These are phyloP conservation scores for Hylyphantes graminicola DNA, from an alignment of 1,140 invertebrate genomes.

Conservation along the genomic window DNA sequence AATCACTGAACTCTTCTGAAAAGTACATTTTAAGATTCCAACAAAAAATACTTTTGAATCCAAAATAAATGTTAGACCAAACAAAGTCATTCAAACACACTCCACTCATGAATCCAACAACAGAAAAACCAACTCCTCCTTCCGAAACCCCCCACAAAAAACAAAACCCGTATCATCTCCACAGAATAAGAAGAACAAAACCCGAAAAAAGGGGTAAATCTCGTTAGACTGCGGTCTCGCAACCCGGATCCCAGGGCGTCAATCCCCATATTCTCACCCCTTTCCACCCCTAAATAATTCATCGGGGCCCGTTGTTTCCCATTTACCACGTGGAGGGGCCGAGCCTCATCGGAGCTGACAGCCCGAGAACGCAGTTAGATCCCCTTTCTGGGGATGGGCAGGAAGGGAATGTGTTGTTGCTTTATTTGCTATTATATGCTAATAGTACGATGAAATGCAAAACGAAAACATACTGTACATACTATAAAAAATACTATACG, in stretches of 20 bases:
- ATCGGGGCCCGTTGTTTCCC: slow-evolving; percentile 30
- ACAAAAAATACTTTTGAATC: no score
- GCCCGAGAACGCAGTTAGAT: slow-evolving; percentile 25
- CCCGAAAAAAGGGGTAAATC: slow-evolving; percentile 27
- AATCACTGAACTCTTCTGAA: no score
- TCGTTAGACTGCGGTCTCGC: slow-evolving; percentile 29
- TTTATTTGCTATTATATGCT: no score
- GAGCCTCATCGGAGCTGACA: slow-evolving; percentile 25
- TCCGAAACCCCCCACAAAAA: background rate
- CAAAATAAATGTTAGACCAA: no score
- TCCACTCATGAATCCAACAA: no score
- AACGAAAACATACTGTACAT: no score
- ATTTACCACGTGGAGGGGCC: slow-evolving; percentile 12
- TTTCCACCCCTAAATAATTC: slow-evolving; percentile 36
- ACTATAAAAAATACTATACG: no score
- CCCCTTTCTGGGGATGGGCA: background rate
- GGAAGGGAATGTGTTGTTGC: no score
- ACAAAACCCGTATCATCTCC: slow-evolving; percentile 1
- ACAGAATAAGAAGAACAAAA: background rate
- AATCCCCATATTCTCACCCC: slow-evolving; percentile 15
- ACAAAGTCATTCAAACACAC: no score
- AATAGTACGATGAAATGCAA: no score
- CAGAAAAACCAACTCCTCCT: no score
- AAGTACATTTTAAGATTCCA: no score
- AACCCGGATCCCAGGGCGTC: slow-evolving; percentile 32